Evolutionary conservation across 2,888 invertebrate species (phyloP).

Genomic region (Arge pagana): DNA sequence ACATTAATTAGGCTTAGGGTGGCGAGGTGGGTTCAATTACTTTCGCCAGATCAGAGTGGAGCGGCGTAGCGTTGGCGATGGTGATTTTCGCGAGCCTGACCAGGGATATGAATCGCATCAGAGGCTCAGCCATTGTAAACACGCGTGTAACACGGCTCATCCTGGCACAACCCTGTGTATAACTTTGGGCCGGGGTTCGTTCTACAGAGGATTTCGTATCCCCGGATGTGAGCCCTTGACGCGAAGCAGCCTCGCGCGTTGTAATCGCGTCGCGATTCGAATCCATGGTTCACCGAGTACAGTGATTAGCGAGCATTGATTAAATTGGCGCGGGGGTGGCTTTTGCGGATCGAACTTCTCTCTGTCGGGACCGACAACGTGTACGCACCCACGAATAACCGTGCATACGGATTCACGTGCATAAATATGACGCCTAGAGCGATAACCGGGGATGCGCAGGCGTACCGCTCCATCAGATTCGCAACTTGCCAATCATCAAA

Average conservation of each 20-base stretch:
- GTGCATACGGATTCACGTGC: neutral
- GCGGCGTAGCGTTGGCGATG: conserved; percentile 22
- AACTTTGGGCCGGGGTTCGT: neutral
- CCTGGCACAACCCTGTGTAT: conserved; percentile 34
- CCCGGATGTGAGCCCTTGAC: conserved; percentile 29
- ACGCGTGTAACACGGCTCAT: conserved; percentile 53
- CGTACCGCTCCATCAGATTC: no score
- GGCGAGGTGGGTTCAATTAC: conserved; percentile 53
- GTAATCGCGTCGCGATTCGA: conserved; percentile 51
- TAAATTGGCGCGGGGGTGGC: conserved; percentile 45
- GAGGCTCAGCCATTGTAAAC: conserved; percentile 55
- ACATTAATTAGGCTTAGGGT: conserved; percentile 55
- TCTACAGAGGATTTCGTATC: conserved; percentile 14
- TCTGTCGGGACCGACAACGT: no score
- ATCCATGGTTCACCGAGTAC: conserved; percentile 43
- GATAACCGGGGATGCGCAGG: no score
- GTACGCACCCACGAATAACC: neutral
- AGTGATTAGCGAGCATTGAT: conserved; percentile 53
- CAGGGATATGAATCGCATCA: conserved; percentile 50
- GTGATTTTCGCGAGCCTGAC: conserved; percentile 25
- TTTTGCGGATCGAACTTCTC: conserved; percentile 11
- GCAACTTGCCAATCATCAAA: conserved; percentile 44
- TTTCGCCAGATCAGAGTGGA: conserved; percentile 52
- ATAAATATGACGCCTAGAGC: neutral
- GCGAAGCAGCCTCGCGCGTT: conserved; percentile 40